Base-by-base conservation (phyloP, 2,888 invertebrate genomes). In the Trypoxylon attenuatum region DNA sequence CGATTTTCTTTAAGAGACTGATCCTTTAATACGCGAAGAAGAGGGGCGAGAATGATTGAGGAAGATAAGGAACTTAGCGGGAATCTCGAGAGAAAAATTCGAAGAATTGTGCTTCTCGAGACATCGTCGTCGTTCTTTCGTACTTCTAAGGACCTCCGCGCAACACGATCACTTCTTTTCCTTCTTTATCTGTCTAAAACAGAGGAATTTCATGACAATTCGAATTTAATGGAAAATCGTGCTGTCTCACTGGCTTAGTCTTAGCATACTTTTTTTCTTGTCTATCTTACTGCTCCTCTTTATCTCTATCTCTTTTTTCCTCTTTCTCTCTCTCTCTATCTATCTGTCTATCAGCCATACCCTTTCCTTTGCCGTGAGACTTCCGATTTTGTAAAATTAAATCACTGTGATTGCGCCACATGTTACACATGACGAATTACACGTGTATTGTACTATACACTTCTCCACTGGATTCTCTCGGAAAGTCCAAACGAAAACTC, bases 1-100 rank as follows among this genome's bases (percentile, higher is more conserved):
- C 2, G 27, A 5, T 53, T 53, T 41, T 56, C 39, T 49, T 27
- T 13, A 56, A 60, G 56, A 65, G 53, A 68, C 65, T 65, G 68
- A 68, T 43, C 23, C 10, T 13, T 33, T 33, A 33, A 29, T 38
- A 21, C 38, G 22, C 18, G 29, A 25, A 29, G 4, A 15, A 29
- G 18, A 18, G 13, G 19, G 23, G 42, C 55, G 19, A 25, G 18
- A 16, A 1, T 18, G 13, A 41, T 52, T 41, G 19, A 67, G 43
- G 53, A n/a, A 41, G 33, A 16, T 27, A n/a, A n/a, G 41, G 29
- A 41, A 21, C 19, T 10, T 8, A 10, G 22, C 18, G 3, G 15
- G 18, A 8, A 5, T 25, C 5, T 16, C 13, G 41, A 47, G 10
- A n/a, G 22, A n/a, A 21, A 15, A 47, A n/a, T 43, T 23, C 15